Evolutionary conservation across 1,140 invertebrate species (phyloP), one percentile per base, ranked within the genome.

Genomic region (Lerema accius): DNA sequence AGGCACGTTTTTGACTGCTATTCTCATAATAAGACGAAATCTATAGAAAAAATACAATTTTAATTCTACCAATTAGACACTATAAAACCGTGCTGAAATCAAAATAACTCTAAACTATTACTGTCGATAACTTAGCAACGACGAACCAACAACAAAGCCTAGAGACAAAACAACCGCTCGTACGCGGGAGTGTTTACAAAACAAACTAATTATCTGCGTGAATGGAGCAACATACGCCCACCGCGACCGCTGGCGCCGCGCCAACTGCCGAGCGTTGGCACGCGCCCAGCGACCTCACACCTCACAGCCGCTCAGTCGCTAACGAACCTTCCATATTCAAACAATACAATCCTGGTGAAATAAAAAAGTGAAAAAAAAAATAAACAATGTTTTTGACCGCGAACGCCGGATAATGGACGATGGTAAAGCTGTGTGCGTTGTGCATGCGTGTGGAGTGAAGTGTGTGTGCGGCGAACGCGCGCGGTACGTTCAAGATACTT

Each of bases 321-420:
- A 72, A 64, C 56, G 55, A 58, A 63, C 65, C 63, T 65, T 62
- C 56, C 63, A 61, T 60, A 70, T 69, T 63, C 73, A 55, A 68
- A 61, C 55, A 65, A 65, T 73, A 56, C 28, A 32, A 32, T 32
- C 4, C 28, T 9, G 4, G 28, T 32, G 4, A 9, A 4, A 45
- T 35, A 69, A 69, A 73, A 65, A 76, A 65, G 28, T 59, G 76
- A 72, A 69, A 68, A 45, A 48, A 65, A 58, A 72, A 70, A 60
- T 32, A 15, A 19, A 65, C 56, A 74, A 86, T 85, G 82, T 55
- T 81, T 77, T 77, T 71, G 58, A 72, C 70, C 78, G 76, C 77
- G 60, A 82, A 81, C 67, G 69, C 53, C 67, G 63, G 71, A 76
- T 80, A 82, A 89, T 89, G 86, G 84, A 86, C 84, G 74, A 86